Evolutionary conservation across 2,113 vertebrate genomes (phyloP).

Genomic region (Sinocyclocheilus anshuiensis): DNA sequence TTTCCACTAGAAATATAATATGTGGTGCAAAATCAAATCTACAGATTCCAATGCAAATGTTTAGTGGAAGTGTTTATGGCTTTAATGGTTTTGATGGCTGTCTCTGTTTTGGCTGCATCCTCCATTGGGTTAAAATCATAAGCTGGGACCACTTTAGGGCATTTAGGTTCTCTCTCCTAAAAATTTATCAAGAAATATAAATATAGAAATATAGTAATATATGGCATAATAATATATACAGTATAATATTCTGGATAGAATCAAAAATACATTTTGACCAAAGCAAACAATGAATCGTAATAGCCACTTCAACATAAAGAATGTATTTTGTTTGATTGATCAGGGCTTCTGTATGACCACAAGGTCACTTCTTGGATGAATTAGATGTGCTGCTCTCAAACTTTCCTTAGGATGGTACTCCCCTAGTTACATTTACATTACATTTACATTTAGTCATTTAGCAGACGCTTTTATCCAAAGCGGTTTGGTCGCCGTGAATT

Average conservation of each 20-base stretch:
- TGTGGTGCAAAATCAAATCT: background rate
- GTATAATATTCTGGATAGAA: background rate
- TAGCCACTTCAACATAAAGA: background rate
- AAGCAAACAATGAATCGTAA: background rate
- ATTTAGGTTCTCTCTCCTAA: constrained; percentile 66
- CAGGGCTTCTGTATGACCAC: too few relatives aligned
- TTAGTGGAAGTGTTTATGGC: background rate
- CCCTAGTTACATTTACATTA: too few relatives aligned
- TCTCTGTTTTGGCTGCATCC: constrained; percentile 87
- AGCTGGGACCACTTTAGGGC: constrained; percentile 71
- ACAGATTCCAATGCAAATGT: background rate
- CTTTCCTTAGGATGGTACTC: too few relatives aligned
- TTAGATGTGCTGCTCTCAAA: too few relatives aligned
- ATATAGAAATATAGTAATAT: too few relatives aligned
- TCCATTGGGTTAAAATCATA: constrained; percentile 84
- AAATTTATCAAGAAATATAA: background rate
- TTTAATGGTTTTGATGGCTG: constrained; percentile 87
- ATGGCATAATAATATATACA: background rate
- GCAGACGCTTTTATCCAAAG: too few relatives aligned
- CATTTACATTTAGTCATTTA: too few relatives aligned
- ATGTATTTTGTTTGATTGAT: background rate
- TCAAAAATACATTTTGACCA: background rate
- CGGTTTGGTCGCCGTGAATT: too few relatives aligned
- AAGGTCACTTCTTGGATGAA: too few relatives aligned
- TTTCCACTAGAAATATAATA: background rate